Percentiles rank a stretch among this genome's conserved stretches.
Conservation (phyloP, 2,113 vertebrate genomes). For the Stegostoma tigrinum region DNA sequence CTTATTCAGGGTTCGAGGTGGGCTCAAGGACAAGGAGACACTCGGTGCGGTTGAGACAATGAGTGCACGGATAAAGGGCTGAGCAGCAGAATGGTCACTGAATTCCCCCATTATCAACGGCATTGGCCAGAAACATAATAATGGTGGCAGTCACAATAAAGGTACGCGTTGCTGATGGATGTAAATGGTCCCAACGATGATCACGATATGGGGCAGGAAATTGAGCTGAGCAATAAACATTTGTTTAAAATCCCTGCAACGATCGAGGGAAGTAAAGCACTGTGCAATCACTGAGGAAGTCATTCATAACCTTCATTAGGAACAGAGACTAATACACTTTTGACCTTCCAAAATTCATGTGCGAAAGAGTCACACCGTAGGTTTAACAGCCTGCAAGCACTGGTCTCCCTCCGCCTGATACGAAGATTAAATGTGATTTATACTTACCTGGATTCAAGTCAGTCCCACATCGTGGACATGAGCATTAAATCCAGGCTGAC, state of each 20-base stretch:
- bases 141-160: background rate
- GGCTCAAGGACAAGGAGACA: background rate
- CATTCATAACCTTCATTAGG: background rate
- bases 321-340: background rate
- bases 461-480: background rate
- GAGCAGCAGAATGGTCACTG: background rate
- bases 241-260: too few species aligned
- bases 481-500: background rate
- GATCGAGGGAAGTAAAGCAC: background rate
- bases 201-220: background rate
- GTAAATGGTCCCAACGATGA: background rate
- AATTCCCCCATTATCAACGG: too few species aligned
- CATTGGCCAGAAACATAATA: too few species aligned
- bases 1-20: background rate
- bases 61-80: background rate
- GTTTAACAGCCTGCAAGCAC: background rate
- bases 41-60: background rate
- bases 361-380: background rate
- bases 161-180: background rate
- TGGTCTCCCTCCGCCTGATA: background rate
- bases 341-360: background rate
- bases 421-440: background rate
- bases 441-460: background rate
- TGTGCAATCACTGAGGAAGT: background rate
- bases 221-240: background rate